Base-by-base conservation (phyloP, 2,888 invertebrate genomes). In the Drosophila picticornis region DNA sequence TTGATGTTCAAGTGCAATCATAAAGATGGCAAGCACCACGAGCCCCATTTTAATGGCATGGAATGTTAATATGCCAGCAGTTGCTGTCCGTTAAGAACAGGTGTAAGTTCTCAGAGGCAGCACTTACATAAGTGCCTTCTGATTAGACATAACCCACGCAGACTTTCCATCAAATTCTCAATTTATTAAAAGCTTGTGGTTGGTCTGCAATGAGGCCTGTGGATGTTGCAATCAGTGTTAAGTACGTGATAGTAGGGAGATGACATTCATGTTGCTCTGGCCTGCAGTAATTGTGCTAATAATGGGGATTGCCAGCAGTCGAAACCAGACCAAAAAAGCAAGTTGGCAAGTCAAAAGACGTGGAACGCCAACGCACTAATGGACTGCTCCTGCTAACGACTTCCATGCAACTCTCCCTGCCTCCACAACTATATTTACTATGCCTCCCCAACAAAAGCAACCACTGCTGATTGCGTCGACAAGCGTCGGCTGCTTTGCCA, bases 251-350 rank as follows among this genome's bases (percentile, higher is more conserved):
- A 53, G 48, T 57, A 46, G 48, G 66, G 52, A 61, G 46, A 9
- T 46, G 46, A 66, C 83, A 67, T 59, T 52, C 59, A 57, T 51
- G 59, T 52, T 36, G 46, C 68, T 50, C 57, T 58, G 73, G 56
- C n/a, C 58, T 75, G 76, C 83, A 72, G 91, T 87, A 91, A 87
- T 87, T 87, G 86, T 85, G 80, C 88, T 87, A 90, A 91, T 87
- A 87, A 87, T 87, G 76, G 83, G 83, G 83, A 88, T 90, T 90
- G 84, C 91, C 82, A 66, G 61, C 62, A 58, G 31, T 34, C 63
- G 60, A 38, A 71, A 58, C 46, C 58, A 52, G 50, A 75, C 50
- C 31, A 46, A 50, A 55, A 46, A 60, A 61, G 56, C 64, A 64
- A 56, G 72, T 66, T 66, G 55, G 27, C 61, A 25, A 31, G 36